A percentile compares a stretch with the other conserved stretches of the same genome.
Conservation (phyloP, 1,140 invertebrate species). For the Dreissena polymorpha region DNA sequence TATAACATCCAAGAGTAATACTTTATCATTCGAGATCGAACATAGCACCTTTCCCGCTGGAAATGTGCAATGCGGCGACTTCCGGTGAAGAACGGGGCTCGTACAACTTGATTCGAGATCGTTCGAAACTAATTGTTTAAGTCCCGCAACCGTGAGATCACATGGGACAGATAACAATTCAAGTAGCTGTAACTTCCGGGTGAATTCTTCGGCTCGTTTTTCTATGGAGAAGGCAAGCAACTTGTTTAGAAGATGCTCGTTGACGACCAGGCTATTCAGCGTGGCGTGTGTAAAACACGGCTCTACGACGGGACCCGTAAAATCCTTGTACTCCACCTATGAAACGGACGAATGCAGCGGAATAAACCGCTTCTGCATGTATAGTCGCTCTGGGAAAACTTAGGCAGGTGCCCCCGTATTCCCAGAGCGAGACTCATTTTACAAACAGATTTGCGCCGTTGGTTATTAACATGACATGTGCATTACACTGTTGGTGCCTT, state of each 20-base stretch:
- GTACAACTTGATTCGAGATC: constrained; percentile 30
- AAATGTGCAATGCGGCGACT: constrained; percentile 30
- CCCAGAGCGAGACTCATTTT: too few species aligned
- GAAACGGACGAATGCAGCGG: too few species aligned
- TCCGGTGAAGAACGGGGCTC: constrained; percentile 43
- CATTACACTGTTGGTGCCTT: too few species aligned
- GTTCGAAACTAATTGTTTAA: constrained; percentile 32
- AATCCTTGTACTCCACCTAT: too few species aligned
- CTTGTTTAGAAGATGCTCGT: constrained; percentile 45
- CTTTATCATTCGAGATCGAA: background rate
- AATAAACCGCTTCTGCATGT: too few species aligned
- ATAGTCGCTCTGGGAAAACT: too few species aligned
- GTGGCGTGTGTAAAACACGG: too few species aligned
- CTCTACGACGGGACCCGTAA: too few species aligned
- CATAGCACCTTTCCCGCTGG: constrained; percentile 10
- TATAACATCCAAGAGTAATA: background rate
- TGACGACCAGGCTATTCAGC: constrained; percentile 28
- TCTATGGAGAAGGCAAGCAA: constrained; percentile 16
- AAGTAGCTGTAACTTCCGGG: constrained; percentile 7
- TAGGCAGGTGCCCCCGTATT: too few species aligned
- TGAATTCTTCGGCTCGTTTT: constrained; percentile 24
- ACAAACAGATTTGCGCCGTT: too few species aligned
- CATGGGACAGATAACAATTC: constrained; percentile 42
- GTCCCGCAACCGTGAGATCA: constrained; percentile 28
- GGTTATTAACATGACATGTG: too few species aligned